Evolutionary conservation across 2,888 invertebrate species (phyloP), one percentile per base, ranked within the genome.

Genomic region (Plutella xylostella): DNA sequence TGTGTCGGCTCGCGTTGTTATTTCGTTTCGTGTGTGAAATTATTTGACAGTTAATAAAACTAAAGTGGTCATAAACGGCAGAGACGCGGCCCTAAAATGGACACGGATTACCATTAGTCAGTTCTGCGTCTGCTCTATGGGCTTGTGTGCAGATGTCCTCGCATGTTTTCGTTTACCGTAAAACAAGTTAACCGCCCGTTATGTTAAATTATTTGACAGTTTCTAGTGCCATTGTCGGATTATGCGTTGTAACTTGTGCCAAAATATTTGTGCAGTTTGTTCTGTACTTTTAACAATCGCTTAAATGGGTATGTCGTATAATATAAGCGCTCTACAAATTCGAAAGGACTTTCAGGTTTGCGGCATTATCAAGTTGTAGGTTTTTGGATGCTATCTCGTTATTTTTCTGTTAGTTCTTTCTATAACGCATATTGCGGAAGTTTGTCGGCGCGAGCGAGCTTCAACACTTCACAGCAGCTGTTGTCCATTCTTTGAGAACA

Each of bases 341-440:
- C n/a, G n/a, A n/a, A n/a, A n/a, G n/a, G 11, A 28, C 28, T 28
- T 28, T 12, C 25, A 28, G 9, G n/a, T 2, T n/a, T 28, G 9
- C 28, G 6, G n/a, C 11, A 3, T 4, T 6, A 34, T 7, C 34
- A 15, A 4, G 4, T 15, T n/a, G 14, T 77, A 86, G 87, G 72
- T 46, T 37, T 19, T 30, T n/a, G n/a, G n/a, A n/a, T n/a, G n/a
- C n/a, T n/a, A n/a, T n/a, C n/a, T 43, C 15, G 7, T 17, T 22
- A 9, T 11, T 25, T 40, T 14, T 28, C 17, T 40, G 18, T 38
- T 19, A 12, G 22, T 17, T 15, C 28, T 7, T 25, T 37, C 20
- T 37, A 14, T 19, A 37, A 20, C 20, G 19, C 19, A 19, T 37
- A 37, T 37, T 37, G 37, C 37, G 11, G 20, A 37, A 19, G 19